These are phyloP conservation scores for Nipponacmea schrenckii DNA, from an alignment of 2,888 invertebrate genomes.

Conservation along the genomic window DNA sequence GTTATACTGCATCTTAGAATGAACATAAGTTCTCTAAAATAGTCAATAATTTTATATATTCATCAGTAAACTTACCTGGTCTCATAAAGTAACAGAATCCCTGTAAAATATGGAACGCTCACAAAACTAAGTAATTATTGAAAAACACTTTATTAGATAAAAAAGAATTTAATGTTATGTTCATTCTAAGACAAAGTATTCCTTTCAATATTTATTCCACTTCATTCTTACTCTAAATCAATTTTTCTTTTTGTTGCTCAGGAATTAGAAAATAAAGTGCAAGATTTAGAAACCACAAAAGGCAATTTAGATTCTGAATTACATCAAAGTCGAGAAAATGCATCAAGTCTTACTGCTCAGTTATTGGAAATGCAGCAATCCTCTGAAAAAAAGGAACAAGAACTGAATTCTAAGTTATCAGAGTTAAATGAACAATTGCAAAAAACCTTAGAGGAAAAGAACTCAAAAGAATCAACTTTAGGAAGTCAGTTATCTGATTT, in stretches of 20 bases:
- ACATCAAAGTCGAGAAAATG: slow-evolving; percentile 29
- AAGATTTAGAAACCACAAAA: slow-evolving; percentile 54
- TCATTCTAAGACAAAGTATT: too few species aligned
- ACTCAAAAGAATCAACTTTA: slow-evolving; percentile 43
- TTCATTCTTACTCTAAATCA: neutral
- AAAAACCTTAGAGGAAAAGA: slow-evolving; percentile 42
- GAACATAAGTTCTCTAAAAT: too few species aligned
- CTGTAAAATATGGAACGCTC: too few species aligned
- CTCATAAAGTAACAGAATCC: too few species aligned
- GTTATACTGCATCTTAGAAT: too few species aligned
- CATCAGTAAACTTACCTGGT: too few species aligned
- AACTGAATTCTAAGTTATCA: slow-evolving; percentile 67
- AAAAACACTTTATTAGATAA: too few species aligned
- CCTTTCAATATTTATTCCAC: too few species aligned
- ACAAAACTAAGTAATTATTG: too few species aligned
- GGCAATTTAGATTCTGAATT: slow-evolving; percentile 44
- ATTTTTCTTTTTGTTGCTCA: slow-evolving; percentile 27
- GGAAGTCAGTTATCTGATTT: slow-evolving; percentile 36
- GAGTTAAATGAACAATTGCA: slow-evolving; percentile 40
- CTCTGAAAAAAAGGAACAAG: slow-evolving; percentile 12
- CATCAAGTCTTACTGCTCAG: slow-evolving; percentile 27
- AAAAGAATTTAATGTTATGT: too few species aligned
- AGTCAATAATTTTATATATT: too few species aligned
- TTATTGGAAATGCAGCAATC: slow-evolving; percentile 14
- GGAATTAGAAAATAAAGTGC: slow-evolving; percentile 64